Conservation (phyloP, 2,888 invertebrate species). For the Hipparchia semele region DNA sequence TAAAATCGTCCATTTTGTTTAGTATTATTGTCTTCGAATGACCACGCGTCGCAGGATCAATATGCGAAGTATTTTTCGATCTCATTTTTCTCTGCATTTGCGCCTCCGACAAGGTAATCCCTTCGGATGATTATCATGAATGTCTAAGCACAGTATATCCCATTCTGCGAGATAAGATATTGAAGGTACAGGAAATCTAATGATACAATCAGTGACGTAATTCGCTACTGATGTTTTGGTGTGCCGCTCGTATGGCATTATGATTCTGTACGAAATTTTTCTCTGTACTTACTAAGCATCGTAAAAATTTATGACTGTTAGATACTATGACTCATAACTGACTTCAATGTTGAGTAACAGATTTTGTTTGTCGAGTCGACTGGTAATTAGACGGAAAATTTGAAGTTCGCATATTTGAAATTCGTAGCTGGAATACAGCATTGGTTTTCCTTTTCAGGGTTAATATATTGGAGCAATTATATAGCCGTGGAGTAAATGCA, state of each 20-base stretch:
- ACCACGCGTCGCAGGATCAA: constrained; percentile 11
- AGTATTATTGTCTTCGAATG: constrained; percentile 13
- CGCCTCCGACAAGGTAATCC: constrained; percentile 31
- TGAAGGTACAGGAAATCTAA: constrained; percentile 30
- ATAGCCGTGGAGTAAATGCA: constrained; percentile 49
- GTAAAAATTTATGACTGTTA: constrained; percentile 12
- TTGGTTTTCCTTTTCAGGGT: constrained; percentile 22
- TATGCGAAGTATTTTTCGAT: constrained; percentile 18
- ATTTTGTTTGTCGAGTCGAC: constrained; percentile 19
- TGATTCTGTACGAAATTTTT: constrained; percentile 8
- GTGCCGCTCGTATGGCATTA: neutral
- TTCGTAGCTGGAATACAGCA: constrained; percentile 4
- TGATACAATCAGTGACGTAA: constrained; percentile 34
- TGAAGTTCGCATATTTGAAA: constrained; percentile 1
- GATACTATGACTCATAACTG: constrained; percentile 6
- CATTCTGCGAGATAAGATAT: constrained; percentile 29
- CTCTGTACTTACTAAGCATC: neutral
- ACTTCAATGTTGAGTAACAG: constrained; percentile 19
- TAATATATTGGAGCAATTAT: constrained; percentile 41
- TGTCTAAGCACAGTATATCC: constrained; percentile 34
- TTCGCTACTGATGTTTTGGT: constrained; percentile 15
- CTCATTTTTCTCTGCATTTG: constrained; percentile 29
- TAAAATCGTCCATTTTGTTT: constrained; percentile 57
- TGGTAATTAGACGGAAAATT: constrained; percentile 21
- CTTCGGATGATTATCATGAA: constrained; percentile 29